These are phyloP conservation scores for Lochmaea crataegi DNA, from an alignment of 2,888 invertebrate genomes.

Conservation along the genomic window DNA sequence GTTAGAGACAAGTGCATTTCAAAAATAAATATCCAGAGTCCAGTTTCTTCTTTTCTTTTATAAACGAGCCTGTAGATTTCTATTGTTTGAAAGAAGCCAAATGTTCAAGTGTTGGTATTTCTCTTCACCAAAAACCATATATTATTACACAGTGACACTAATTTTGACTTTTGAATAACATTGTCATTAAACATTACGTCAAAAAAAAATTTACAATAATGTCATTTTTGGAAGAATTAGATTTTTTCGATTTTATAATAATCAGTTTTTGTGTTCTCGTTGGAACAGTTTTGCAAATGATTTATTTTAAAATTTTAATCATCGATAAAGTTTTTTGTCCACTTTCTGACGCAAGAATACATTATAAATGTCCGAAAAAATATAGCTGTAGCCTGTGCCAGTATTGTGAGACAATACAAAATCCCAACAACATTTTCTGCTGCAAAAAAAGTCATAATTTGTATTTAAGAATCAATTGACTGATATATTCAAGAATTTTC, in stretches of 20 bases:
- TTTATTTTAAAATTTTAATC: neutral
- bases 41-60: conserved; percentile 6
- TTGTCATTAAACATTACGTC: too few species aligned
- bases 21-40: neutral
- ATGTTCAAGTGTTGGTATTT: neutral
- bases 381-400: neutral
- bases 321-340: neutral
- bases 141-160: too few species aligned
- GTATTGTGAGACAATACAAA: neutral
- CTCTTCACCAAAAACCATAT: neutral
- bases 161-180: too few species aligned
- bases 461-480: neutral
- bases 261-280: neutral
- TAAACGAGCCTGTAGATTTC: neutral
- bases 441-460: neutral
- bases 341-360: neutral
- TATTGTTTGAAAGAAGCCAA: neutral
- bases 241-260: neutral
- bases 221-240: neutral
- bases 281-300: neutral
- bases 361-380: neutral
- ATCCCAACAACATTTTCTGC: neutral
- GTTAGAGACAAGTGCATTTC: neutral
- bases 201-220: neutral
- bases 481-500: too few species aligned